A percentile compares a stretch with the other conserved stretches of the same genome.
phyloP scores from a whole-genome alignment of 1,140 invertebrate genomes.

The Tachypleus tridentatus region DNA sequence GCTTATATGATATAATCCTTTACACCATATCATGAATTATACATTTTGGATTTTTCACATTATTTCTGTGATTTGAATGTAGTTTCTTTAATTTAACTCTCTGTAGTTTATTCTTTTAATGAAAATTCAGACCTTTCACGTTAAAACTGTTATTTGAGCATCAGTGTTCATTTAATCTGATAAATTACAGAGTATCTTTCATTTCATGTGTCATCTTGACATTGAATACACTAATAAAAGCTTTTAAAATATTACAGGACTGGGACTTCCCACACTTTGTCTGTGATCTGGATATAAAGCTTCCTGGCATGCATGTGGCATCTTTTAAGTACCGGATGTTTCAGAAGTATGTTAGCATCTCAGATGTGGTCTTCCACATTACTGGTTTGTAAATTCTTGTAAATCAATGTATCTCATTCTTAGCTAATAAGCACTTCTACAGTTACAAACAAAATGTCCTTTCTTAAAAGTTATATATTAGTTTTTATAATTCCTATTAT shows the following conservation, averaged over 20 bases:
- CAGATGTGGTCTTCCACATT: conserved; percentile 32
- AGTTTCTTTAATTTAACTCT: not conserved
- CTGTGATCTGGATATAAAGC: conserved; percentile 42
- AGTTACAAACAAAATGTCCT: no score
- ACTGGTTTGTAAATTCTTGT: conserved; percentile 26
- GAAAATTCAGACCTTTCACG: no score
- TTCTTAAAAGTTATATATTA: no score
- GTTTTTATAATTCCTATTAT: no score
- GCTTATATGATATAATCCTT: no score
- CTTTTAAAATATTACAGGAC: conserved; percentile 29
- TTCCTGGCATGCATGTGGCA: conserved; percentile 41
- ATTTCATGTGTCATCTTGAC: no score
- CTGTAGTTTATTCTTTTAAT: conserved; percentile 8
- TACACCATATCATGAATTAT: conserved; percentile 12
- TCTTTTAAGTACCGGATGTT: conserved; percentile 33
- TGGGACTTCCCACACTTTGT: conserved; percentile 49
- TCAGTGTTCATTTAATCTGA: no score
- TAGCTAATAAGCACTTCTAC: no score
- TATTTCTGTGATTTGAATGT: not conserved
- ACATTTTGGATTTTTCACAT: conserved; percentile 42
- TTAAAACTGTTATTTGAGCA: no score
- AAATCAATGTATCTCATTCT: no score
- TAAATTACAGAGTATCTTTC: no score
- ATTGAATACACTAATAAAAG: no score
- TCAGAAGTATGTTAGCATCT: conserved; percentile 29